Evolutionary conservation across 2,888 invertebrate genomes (phyloP).

Genomic region (Bembecia ichneumoniformis): DNA sequence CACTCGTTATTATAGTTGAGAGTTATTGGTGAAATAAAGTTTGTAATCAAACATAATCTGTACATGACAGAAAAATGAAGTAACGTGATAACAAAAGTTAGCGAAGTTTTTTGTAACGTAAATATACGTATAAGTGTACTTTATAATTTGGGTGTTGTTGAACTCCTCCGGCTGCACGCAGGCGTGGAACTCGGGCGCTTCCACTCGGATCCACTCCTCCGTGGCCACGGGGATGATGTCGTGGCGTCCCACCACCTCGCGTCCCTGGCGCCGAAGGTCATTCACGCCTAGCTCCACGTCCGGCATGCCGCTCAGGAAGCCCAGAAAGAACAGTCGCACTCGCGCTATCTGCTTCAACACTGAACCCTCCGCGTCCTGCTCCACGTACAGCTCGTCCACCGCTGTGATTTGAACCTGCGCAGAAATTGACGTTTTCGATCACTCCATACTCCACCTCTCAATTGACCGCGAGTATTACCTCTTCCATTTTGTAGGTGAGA

Average conservation of each 20-base stretch:
- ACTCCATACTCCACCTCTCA: no score
- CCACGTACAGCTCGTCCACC: conserved; percentile 93
- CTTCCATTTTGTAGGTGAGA: conserved; percentile 94
- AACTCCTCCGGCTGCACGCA: conserved; percentile 94
- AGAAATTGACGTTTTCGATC: no score
- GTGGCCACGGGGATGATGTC: conserved; percentile 99
- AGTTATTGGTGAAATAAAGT: no score
- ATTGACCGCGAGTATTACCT: conserved; percentile 45
- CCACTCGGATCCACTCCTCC: conserved; percentile 98
- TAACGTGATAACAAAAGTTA: no score
- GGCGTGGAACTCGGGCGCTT: conserved; percentile 94
- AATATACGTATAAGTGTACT: conserved; percentile 62
- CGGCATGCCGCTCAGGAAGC: conserved; percentile 97
- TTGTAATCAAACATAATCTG: no score
- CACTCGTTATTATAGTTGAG: no score
- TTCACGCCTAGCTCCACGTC: conserved; percentile 97
- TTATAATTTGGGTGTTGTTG: conserved; percentile 85
- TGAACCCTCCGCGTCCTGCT: conserved; percentile 87
- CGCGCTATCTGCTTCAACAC: conserved; percentile 93
- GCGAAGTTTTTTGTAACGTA: not conserved
- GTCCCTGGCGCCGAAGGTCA: conserved; percentile 97
- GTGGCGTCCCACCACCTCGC: conserved; percentile 98
- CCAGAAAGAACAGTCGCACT: conserved; percentile 94
- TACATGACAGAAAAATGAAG: no score
- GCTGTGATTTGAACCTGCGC: conserved; percentile 86